Percentiles rank a stretch among this genome's conserved stretches.
phyloP scores from a whole-genome alignment of 2,797 vertebrate genomes.

The Denticeps clupeoides region DNA sequence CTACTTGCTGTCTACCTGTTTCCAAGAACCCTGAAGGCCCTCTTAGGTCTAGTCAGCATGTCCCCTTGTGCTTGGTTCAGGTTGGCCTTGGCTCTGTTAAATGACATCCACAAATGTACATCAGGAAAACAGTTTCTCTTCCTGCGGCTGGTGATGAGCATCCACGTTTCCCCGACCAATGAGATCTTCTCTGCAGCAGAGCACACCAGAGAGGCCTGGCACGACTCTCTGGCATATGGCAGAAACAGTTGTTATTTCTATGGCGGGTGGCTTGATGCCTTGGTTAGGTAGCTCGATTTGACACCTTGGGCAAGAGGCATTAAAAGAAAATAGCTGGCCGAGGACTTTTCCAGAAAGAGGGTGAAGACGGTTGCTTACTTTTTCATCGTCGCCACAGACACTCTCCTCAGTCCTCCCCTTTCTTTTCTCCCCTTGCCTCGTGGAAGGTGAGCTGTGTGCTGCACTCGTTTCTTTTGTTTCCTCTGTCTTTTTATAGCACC shows the following conservation, averaged over 20 bases:
- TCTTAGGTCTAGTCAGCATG: too few species aligned
- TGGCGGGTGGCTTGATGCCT: slow-evolving; percentile 63
- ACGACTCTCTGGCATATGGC: slow-evolving; percentile 83
- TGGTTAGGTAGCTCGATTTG: slow-evolving; percentile 62
- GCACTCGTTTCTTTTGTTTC: too few species aligned
- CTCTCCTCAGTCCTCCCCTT: slow-evolving; percentile 5
- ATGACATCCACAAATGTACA: too few species aligned
- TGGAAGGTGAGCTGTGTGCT: too few species aligned
- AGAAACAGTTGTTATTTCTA: slow-evolving; percentile 81
- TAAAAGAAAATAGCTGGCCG: slow-evolving; percentile 53
- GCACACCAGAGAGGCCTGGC: slow-evolving; percentile 80
- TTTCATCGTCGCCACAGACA: slow-evolving; percentile 9
- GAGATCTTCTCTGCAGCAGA: slow-evolving; percentile 85
- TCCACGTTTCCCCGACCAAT: slow-evolving; percentile 62
- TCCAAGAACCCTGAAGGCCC: too few species aligned
- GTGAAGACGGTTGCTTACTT: slow-evolving; percentile 19
- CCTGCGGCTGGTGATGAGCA: slow-evolving; percentile 51
- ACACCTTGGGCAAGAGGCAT: slow-evolving; percentile 56
- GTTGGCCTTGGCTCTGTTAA: too few species aligned
- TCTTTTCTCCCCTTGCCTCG: slow-evolving; percentile 7
- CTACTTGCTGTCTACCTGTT: too few species aligned
- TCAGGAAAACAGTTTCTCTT: too few species aligned
- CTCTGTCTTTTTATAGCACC: too few species aligned
- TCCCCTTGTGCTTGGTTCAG: too few species aligned
- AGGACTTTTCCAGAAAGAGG: slow-evolving; percentile 40